Base-by-base conservation (phyloP, 2,113 vertebrate species). In the Ornithorhynchus anatinus region DNA sequence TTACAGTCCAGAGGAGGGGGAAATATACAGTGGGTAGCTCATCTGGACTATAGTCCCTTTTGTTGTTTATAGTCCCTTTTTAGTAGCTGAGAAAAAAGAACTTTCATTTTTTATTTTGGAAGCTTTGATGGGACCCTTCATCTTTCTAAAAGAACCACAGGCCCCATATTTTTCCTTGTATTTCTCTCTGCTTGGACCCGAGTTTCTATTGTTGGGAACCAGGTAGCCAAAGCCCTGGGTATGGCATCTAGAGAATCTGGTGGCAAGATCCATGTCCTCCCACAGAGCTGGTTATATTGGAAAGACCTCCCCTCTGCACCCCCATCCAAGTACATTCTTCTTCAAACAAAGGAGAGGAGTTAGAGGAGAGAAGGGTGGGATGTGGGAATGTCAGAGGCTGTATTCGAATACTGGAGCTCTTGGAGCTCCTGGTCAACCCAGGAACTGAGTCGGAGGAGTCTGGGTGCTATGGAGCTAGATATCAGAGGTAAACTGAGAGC, bases 21-120 rank as follows among this genome's bases (percentile, higher is more conserved):
- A n/a, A n/a, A n/a, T n/a, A n/a, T n/a, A n/a, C n/a, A n/a, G n/a
- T n/a, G n/a, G n/a, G n/a, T n/a, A n/a, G n/a, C n/a, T n/a, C n/a
- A n/a, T n/a, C n/a, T n/a, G n/a, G n/a, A n/a, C n/a, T n/a, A n/a
- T n/a, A n/a, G n/a, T n/a, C n/a, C n/a, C 5, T 60, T 66, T 69
- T 37, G 33, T 35, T 39, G 40, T 7, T 23, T 9, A 15, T 35
- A 32, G 27, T 69, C 66, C 8, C 22, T 69, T 52, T 73, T 33
- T 23, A 50, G 54, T n/a, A n/a, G n/a, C n/a, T n/a, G n/a, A 58
- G 57, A 68, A 59, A 15, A 33, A 31, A 6, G 1, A 38, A 20
- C 32, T 19, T 59, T 69, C 4, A 19, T 69, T 53, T 66, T 38
- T 53, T 58, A 66, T 73, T 51, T 37, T 37, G 70, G 45, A 56